Conservation (phyloP, 2,888 invertebrate genomes). For the Diplazon laetatorius region DNA sequence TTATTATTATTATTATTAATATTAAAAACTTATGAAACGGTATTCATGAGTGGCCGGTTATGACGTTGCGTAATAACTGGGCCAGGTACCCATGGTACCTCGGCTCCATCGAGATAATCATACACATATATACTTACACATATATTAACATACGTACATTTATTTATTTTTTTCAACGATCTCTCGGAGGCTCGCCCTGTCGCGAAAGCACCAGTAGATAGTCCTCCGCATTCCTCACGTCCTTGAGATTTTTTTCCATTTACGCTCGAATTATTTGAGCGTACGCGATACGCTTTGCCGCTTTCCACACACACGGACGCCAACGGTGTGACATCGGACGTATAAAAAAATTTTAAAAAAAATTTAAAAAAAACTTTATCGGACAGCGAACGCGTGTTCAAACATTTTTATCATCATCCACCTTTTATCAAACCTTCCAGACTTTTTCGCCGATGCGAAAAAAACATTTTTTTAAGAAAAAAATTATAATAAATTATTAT, state of each 20-base stretch:
- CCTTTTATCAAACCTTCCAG: too few relatives aligned
- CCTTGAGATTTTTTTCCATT: conserved; percentile 16
- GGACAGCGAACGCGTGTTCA: too few relatives aligned
- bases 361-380: too few relatives aligned
- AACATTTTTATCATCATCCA: too few relatives aligned
- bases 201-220: not conserved
- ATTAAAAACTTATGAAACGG: conserved; percentile 20
- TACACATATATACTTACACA: too few relatives aligned
- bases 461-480: too few relatives aligned
- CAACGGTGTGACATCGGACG: not conserved
- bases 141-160: not conserved
- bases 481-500: too few relatives aligned
- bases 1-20: too few relatives aligned
- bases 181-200: not conserved
- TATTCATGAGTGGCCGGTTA: not conserved
- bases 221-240: conserved; percentile 7
- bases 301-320: too few relatives aligned
- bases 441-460: too few relatives aligned
- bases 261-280: conserved; percentile 18
- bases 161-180: conserved; percentile 9
- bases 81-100: conserved; percentile 6
- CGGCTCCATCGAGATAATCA: conserved; percentile 3
- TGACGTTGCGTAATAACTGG: conserved; percentile 1
- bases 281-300: too few relatives aligned
- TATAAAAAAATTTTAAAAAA: too few relatives aligned